Conservation (phyloP, 2,113 vertebrate genomes). For the Pimephales promelas region DNA sequence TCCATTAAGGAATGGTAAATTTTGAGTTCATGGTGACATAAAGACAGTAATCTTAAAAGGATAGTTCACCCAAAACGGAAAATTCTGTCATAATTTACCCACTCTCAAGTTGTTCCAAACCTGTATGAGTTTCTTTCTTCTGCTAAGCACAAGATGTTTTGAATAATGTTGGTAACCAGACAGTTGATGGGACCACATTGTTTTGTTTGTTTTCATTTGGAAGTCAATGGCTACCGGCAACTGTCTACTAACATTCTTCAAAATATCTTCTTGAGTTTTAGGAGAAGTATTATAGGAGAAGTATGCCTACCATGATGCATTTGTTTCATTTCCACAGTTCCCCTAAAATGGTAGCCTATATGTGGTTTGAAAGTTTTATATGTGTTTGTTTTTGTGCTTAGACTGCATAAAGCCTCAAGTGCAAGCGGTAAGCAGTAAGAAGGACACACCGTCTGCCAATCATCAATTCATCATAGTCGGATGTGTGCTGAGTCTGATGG, state of each 20-base stretch:
- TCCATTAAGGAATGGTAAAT: no score
- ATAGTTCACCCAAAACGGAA: no score
- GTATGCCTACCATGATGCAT: not conserved
- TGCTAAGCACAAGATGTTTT: no score
- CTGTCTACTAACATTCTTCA: no score
- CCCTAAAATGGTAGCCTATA: not conserved
- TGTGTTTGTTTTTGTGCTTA: constrained; percentile 20
- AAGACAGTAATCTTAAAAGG: not conserved
- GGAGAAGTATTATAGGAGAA: not conserved
- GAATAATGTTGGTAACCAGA: no score
- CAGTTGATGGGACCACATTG: no score
- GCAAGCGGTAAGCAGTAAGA: not conserved
- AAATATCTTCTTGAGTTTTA: not conserved
- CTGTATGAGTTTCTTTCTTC: no score
- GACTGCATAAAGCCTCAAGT: not conserved
- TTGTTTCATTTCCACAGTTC: not conserved
- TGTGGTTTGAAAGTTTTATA: not conserved
- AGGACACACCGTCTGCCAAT: not conserved
- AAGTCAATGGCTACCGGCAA: no score
- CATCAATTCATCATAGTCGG: not conserved
- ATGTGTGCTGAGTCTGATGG: not conserved
- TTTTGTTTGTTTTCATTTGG: no score
- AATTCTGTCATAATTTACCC: no score
- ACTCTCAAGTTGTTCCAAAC: no score
- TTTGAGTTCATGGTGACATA: no score